Evolutionary conservation across 2,888 invertebrate genomes (phyloP).

Genomic region (Adineta ricciae): DNA sequence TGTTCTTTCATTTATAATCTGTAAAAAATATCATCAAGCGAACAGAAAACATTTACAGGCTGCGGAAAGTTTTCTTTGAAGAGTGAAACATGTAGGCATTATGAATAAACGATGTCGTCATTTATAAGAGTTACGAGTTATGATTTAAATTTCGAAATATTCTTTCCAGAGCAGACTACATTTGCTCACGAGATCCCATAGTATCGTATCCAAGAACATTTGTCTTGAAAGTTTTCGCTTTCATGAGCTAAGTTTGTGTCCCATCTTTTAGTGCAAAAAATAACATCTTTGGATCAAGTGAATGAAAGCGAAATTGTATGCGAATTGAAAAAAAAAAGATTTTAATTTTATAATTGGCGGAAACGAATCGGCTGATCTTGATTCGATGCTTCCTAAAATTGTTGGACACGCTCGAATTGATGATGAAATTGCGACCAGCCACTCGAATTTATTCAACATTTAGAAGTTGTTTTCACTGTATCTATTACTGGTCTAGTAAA

Average conservation of each 20-base stretch:
- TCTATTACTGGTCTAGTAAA: no score
- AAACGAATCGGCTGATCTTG: no score
- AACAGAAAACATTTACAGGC: not conserved
- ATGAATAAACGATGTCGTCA: not conserved
- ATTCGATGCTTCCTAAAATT: no score
- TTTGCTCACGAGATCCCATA: not conserved
- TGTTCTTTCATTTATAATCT: not conserved
- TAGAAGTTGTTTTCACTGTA: no score
- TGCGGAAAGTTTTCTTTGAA: not conserved
- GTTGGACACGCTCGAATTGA: no score
- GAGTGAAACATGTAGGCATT: not conserved
- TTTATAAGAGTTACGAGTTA: not conserved
- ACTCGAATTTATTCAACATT: no score
- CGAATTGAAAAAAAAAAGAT: not conserved
- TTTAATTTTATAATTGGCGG: not conserved
- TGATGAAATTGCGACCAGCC: no score
- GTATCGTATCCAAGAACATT: not conserved
- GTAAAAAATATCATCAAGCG: not conserved
- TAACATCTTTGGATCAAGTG: not conserved
- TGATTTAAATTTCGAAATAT: not conserved
- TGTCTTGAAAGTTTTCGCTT: not conserved
- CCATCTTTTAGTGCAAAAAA: not conserved
- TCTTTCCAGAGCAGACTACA: not conserved
- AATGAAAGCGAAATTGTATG: not conserved
- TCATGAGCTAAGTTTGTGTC: not conserved